Base-by-base conservation (phyloP, 2,797 vertebrate genomes). In the Pogonophryne albipinna region DNA sequence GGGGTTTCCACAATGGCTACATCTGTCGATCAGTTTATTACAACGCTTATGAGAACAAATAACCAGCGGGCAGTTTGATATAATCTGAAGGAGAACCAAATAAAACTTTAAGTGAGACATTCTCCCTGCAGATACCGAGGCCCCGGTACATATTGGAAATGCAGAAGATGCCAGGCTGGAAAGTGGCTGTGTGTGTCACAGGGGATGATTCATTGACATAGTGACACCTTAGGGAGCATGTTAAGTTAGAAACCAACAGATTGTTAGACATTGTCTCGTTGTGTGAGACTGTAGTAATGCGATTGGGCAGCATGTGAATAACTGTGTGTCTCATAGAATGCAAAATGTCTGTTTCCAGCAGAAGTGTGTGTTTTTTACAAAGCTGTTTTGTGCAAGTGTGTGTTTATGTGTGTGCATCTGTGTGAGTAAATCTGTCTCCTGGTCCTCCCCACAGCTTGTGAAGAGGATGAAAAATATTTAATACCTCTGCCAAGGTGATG, bases 381-480 rank as follows among this genome's bases (percentile, higher is more conserved):
- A 76, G 68, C 67, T 61, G 57, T 55, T 3, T 57, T 38, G 31
- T 38, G 27, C 65, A 14, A 65, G 68, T 56, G 66, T 66, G 61
- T 61, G n/a, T 69, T 49, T 42, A 49, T 74, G 38, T 77, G 64
- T 64, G 59, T 72, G 76, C 58, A 20, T 78, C 5, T 81, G 59
- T 79, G 71, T 77, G 75, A 56, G 80, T 85, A 78, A 83, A 84
- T 85, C 78, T 74, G 51, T 81, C 74, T 85, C 52, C 71, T 65
- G 78, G 72, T 87, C 77, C 82, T 82, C 73, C 77, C 85, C 63
- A 56, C 71, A 80, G 86, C 86, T 85, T 71, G 83, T 76, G 71
- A 88, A 80, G 86, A 90, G 89, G 88, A 92, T 90, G 87, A 91
- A 90, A 90, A 87, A 87, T 82, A 93, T 93, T 87, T 90, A 93